These are phyloP conservation scores for Tragelaphus scriptus DNA, from an alignment of 2,113 vertebrate genomes.

Conservation along the genomic window DNA sequence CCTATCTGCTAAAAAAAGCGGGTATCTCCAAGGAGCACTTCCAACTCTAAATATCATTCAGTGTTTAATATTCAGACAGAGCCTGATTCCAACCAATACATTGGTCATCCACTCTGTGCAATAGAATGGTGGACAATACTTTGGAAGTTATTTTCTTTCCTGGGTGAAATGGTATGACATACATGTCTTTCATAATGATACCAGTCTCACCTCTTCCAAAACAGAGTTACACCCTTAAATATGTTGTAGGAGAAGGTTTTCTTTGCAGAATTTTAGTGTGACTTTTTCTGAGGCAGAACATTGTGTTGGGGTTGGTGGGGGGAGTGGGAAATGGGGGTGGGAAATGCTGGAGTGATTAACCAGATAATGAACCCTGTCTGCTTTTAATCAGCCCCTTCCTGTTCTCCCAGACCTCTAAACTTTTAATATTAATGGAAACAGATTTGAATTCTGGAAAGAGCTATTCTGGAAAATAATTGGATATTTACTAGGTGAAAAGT, in stretches of 20 bases:
- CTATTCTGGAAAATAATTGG: slow-evolving; percentile 79
- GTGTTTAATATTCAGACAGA: neutral
- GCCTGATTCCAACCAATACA: neutral
- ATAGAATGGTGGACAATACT: neutral
- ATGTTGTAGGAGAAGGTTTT: slow-evolving; percentile 72
- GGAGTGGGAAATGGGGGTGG: slow-evolving; percentile 27
- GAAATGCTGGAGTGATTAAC: slow-evolving; percentile 80
- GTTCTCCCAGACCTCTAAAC: slow-evolving; percentile 80
- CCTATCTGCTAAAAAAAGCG: neutral
- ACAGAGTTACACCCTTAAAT: slow-evolving; percentile 62
- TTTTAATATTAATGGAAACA: slow-evolving; percentile 85
- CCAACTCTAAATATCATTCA: neutral
- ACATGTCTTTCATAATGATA: slow-evolving; percentile 65
- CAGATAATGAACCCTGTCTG: slow-evolving; percentile 84
- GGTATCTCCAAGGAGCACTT: neutral
- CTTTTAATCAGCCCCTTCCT: slow-evolving; percentile 85
- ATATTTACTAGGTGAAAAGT: slow-evolving; percentile 88
- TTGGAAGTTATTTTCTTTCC: slow-evolving; percentile 12
- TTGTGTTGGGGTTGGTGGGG: neutral
- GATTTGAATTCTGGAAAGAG: slow-evolving; percentile 82
- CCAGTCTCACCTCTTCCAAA: neutral
- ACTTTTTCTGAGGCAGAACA: slow-evolving; percentile 76
- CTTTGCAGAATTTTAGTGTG: slow-evolving; percentile 74
- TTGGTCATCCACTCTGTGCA: neutral
- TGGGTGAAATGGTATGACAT: slow-evolving; percentile 50